These are phyloP conservation scores for Tiliqua scincoides DNA, from an alignment of 2,113 vertebrate species.

Conservation along the genomic window DNA sequence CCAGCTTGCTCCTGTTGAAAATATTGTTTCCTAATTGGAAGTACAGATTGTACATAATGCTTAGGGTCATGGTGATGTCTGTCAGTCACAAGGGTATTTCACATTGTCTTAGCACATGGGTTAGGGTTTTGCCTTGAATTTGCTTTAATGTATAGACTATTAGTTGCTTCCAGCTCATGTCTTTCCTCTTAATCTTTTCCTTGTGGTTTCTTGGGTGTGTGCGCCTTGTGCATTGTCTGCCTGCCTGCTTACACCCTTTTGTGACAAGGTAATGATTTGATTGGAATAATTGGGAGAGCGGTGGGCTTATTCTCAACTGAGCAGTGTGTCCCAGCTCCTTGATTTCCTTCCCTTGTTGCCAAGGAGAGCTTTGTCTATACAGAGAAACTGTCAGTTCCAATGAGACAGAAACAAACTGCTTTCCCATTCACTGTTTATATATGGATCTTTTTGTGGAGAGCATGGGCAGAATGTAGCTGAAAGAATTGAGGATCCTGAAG, in stretches of 20 bases:
- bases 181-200: background rate
- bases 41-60: background rate
- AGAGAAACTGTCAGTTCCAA: slow-evolving; percentile 26
- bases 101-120: background rate
- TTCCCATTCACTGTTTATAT: background rate
- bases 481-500: background rate
- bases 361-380: background rate
- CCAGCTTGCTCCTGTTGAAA: background rate
- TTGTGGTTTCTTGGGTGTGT: background rate
- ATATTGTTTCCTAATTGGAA: background rate
- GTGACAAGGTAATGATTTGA: slow-evolving; percentile 43
- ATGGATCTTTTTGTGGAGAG: slow-evolving; percentile 4
- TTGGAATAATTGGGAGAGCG: slow-evolving; percentile 42
- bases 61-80: background rate
- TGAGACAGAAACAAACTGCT: background rate
- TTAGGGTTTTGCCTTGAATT: background rate
- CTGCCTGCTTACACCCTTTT: background rate
- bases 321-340: background rate
- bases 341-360: slow-evolving; percentile 1
- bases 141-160: background rate
- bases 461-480: background rate
- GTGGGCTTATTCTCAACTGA: background rate
- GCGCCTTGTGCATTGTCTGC: background rate
- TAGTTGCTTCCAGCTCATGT: background rate
- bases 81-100: background rate